Conservation (phyloP, 2,888 invertebrate species). For the Prosapia bicincta region DNA sequence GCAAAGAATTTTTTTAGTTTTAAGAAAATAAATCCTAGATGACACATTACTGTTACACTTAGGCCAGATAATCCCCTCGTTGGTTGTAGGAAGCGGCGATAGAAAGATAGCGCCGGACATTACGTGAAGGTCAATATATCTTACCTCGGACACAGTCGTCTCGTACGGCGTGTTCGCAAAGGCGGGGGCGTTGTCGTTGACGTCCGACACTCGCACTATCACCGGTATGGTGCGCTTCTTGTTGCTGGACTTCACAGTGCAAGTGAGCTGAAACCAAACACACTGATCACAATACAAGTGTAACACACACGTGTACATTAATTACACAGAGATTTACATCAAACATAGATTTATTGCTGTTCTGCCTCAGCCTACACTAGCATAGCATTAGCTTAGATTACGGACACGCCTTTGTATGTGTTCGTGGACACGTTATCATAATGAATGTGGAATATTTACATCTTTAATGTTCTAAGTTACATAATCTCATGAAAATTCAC, state of each 20-base stretch:
- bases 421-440: too few species aligned
- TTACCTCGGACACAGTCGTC: conserved; percentile 82
- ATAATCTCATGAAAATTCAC: too few species aligned
- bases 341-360: background rate
- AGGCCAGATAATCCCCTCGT: background rate
- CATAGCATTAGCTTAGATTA: background rate
- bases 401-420: background rate
- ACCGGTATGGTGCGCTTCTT: conserved; percentile 83
- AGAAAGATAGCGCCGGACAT: background rate
- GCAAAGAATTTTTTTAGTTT: too few species aligned
- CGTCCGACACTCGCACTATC: conserved; percentile 84
- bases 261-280: conserved; percentile 64
- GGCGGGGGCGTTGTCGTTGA: conserved; percentile 85
- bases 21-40: too few species aligned
- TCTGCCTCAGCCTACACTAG: background rate
- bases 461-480: too few species aligned
- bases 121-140: conserved; percentile 36
- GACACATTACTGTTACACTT: too few species aligned
- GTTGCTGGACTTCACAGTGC: conserved; percentile 73
- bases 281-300: background rate
- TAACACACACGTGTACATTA: background rate
- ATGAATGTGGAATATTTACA: too few species aligned
- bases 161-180: conserved; percentile 83
- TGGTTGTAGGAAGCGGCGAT: background rate
- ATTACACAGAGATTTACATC: background rate